phyloP scores from a whole-genome alignment of 2,113 vertebrate species.

The Spea multiplicata region DNA sequence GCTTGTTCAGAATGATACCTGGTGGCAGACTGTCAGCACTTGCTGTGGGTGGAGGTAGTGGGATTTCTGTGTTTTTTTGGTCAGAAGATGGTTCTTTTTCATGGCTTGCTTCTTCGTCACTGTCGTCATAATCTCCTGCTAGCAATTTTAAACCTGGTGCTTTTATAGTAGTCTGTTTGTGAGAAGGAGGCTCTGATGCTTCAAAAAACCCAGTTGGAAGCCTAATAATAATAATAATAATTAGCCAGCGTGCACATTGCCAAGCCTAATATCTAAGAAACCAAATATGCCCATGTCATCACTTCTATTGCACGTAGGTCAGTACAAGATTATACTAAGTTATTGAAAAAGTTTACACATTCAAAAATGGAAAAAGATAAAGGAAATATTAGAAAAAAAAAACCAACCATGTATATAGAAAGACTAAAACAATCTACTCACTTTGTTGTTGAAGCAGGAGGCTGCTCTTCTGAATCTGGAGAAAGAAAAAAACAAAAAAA shows the following conservation, averaged over 20 bases:
- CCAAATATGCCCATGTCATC: too few relatives aligned
- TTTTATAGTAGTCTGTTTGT: constrained; percentile 46
- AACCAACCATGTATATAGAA: too few relatives aligned
- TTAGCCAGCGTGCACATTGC: too few relatives aligned
- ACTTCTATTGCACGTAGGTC: too few relatives aligned
- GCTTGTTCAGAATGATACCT: constrained; percentile 30
- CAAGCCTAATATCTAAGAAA: too few relatives aligned
- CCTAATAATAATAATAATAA: constrained; percentile 45
- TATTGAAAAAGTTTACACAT: too few relatives aligned
- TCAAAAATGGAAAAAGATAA: too few relatives aligned
- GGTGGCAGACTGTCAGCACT: constrained; percentile 55
- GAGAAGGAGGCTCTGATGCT: constrained; percentile 45
- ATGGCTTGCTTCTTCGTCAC: constrained; percentile 51
- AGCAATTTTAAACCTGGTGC: constrained; percentile 66
- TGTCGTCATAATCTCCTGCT: constrained; percentile 69
- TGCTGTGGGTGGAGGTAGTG: constrained; percentile 49
- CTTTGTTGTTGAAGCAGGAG: constrained; percentile 42
- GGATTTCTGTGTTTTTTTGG: constrained; percentile 50
- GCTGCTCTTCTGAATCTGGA: constrained; percentile 52
- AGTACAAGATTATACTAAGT: too few relatives aligned
- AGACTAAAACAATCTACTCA: constrained; percentile 45
- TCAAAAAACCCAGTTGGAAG: constrained; percentile 68
- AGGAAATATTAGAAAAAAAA: too few relatives aligned
- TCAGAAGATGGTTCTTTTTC: constrained; percentile 34
- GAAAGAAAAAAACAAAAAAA: constrained; percentile 45